Percentiles rank a stretch among this genome's conserved stretches.
Evolutionary conservation across 2,113 vertebrate genomes (phyloP).

Genomic region (Stegostoma tigrinum): DNA sequence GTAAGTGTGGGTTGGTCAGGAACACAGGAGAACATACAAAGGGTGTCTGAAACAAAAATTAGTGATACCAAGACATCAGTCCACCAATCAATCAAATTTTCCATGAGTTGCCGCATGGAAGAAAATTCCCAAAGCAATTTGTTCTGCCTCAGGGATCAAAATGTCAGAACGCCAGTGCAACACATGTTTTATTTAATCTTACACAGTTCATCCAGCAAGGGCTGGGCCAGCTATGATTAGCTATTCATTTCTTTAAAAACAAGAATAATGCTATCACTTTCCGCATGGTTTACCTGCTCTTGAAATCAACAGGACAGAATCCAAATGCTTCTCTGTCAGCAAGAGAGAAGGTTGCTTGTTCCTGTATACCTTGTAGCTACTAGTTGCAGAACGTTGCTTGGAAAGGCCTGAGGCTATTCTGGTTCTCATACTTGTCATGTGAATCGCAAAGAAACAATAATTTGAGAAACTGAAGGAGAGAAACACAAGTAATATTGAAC

Average conservation of each 20-base stretch:
- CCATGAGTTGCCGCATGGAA: neutral
- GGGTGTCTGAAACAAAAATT: neutral
- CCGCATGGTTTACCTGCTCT: neutral
- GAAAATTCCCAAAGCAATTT: neutral
- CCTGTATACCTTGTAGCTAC: neutral
- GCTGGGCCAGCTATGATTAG: neutral
- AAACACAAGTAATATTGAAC: neutral
- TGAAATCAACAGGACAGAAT: neutral
- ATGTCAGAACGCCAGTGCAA: neutral
- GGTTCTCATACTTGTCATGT: neutral
- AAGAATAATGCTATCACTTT: too few relatives aligned
- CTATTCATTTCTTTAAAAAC: neutral
- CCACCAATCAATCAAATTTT: neutral
- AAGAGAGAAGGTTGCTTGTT: neutral
- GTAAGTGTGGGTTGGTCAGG: too few relatives aligned
- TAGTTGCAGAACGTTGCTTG: neutral
- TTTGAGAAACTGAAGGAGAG: neutral
- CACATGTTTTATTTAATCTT: neutral
- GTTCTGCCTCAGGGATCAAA: neutral
- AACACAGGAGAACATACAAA: too few relatives aligned
- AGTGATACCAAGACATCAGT: neutral
- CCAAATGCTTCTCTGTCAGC: neutral
- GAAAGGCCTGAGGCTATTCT: neutral
- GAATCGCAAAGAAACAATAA: neutral
- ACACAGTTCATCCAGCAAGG: neutral